Conservation (phyloP, 2,888 invertebrate species). For the Lucinisca nassula region DNA sequence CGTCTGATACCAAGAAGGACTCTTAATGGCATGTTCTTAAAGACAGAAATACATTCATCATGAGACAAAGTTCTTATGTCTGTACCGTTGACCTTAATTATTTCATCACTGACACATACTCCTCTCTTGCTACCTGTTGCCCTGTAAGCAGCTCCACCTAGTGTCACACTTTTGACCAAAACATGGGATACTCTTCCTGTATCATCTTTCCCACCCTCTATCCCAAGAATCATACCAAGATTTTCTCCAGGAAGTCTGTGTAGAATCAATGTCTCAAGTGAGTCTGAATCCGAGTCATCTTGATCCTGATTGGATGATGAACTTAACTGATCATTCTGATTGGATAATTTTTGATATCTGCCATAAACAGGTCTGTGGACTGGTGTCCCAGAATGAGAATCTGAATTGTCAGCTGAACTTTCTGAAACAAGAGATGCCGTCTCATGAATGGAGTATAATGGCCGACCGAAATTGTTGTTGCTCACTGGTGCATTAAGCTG, state of each 20-base stretch:
- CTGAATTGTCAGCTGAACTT: slow-evolving; percentile 68
- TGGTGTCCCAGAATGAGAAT: slow-evolving; percentile 65
- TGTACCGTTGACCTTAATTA: slow-evolving; percentile 94
- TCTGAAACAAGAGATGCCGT: slow-evolving; percentile 67
- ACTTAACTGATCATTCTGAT: slow-evolving; percentile 25
- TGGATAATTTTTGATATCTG: slow-evolving; percentile 70
- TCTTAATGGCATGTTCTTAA: slow-evolving; percentile 92
- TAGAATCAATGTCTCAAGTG: slow-evolving; percentile 90
- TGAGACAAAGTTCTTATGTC: slow-evolving; percentile 93
- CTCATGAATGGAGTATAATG: slow-evolving; percentile 64
- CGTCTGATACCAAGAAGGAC: slow-evolving; percentile 79
- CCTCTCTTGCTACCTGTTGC: slow-evolving; percentile 79
- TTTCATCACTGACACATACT: slow-evolving; percentile 96
- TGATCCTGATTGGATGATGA: slow-evolving; percentile 14
- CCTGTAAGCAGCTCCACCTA: slow-evolving; percentile 84
- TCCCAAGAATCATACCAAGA: slow-evolving; percentile 96
- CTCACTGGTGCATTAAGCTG: slow-evolving; percentile 51
- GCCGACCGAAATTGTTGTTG: slow-evolving; percentile 44
- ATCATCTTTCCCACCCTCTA: slow-evolving; percentile 96
- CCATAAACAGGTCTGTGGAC: slow-evolving; percentile 71
- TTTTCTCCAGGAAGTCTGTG: slow-evolving; percentile 96
- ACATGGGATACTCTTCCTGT: slow-evolving; percentile 94
- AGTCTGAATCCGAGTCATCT: slow-evolving; percentile 18
- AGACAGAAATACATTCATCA: slow-evolving; percentile 96
- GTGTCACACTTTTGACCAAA: slow-evolving; percentile 90